Evolutionary conservation across 2,113 vertebrate genomes (phyloP), one percentile per base, ranked within the genome.

Genomic region (Accipiter cooperii): DNA sequence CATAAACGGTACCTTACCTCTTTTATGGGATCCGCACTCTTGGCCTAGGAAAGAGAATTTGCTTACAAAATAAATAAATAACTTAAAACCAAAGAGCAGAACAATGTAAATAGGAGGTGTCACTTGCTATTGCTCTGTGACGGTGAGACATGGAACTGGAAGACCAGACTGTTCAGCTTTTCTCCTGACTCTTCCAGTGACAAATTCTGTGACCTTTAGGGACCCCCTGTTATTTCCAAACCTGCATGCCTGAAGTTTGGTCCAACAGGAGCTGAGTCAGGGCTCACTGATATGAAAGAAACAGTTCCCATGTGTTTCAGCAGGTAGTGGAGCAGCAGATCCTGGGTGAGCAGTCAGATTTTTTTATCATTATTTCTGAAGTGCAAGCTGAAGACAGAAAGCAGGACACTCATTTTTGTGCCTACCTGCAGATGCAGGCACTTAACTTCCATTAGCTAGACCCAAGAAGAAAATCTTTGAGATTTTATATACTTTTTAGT

Each of bases 371-470:
- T 42, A 21, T 86, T 90, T 70, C 76, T 31, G 6, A 69, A 58
- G 14, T 58, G 24, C n/a, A 88, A 93, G 29, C 47, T 87, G 68
- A 89, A 89, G n/a, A 18, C 29, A 89, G 51, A 89, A 81, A 94
- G 42, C 54, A 60, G 74, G 40, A 51, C 47, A 40, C 5, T 33
- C 6, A 18, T 26, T 89, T 94, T 42, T 1, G 3, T 83, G 36
- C 24, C 47, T 29, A 38, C 21, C 31, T 9, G 3, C 34, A 82
- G 38, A 60, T 75, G 33, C 58, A 69, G 44, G 9, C 8, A n/a
- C 13, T 76, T 93, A 40, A 52, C 34, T 90, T 76, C 42, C 6
- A 40, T 29, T 52, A 73, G 13, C 31, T 52, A 80, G 31, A 87
- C 49, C 19, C 5, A 68, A 78, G 24, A 40, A 68, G 88, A 76